phyloP scores from a whole-genome alignment of 1,140 invertebrate species.

The Tachypleus tridentatus region DNA sequence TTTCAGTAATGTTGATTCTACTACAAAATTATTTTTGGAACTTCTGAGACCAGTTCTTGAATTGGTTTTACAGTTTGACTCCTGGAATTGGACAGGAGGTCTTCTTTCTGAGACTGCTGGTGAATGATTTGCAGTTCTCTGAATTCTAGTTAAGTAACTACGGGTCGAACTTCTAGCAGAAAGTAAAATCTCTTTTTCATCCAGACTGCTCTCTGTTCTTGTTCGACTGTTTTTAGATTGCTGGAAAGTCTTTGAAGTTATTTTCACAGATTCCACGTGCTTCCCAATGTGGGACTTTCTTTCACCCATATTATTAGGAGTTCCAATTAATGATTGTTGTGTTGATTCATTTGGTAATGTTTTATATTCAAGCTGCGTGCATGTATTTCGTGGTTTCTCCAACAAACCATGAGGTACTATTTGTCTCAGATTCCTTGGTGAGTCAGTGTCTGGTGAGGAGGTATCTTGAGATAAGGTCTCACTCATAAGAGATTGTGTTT shows the following conservation, averaged over 20 bases:
- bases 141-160: conserved; percentile 12
- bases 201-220: too few relatives aligned
- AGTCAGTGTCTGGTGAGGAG: conserved; percentile 15
- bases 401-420: conserved; percentile 5
- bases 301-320: neutral
- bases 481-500: conserved; percentile 47
- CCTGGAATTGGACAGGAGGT: conserved; percentile 10
- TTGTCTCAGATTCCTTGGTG: conserved; percentile 13
- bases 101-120: conserved; percentile 18
- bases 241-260: neutral
- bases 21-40: conserved; percentile 62
- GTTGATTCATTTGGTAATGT: conserved; percentile 1
- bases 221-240: too few relatives aligned
- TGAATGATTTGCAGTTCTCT: neutral
- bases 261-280: neutral
- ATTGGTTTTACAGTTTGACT: conserved; percentile 27
- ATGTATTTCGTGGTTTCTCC: too few relatives aligned
- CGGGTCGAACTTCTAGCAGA: conserved; percentile 11
- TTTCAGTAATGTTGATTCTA: neutral
- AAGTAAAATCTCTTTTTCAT: conserved; percentile 11
- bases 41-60: conserved; percentile 61
- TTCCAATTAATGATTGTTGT: neutral
- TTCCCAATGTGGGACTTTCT: neutral
- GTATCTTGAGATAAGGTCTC: conserved; percentile 15
- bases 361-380: too few relatives aligned